Evolutionary conservation across 1,140 invertebrate genomes (phyloP), one percentile per base, ranked within the genome.

Genomic region (Drosophila trapezifrons): DNA sequence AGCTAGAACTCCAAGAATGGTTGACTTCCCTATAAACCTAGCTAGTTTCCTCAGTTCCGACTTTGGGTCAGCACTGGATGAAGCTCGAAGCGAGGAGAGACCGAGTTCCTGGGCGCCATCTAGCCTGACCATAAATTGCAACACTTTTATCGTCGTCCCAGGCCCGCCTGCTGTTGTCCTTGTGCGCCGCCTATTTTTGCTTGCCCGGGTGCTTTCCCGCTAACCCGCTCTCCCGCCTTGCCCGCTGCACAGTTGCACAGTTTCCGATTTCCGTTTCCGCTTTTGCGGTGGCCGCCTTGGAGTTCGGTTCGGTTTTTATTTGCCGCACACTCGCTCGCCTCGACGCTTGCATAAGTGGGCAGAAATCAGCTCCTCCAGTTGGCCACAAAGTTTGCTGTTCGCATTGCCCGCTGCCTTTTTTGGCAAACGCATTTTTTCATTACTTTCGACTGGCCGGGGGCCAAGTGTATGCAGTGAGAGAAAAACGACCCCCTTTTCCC

Each of bases 391-490:
- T 73, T 77, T 62, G 60, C 57, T 40, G 70, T 64, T 67, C 63
- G 46, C 37, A 17, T 10, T 55, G 29, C 29, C 38, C 32, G 32
- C 32, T 35, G 32, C 32, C 32, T 67, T 78, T 83, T 86, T 86
- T 86, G 83, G 83, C 83, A 86, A 82, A 86, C 83, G 83, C 84
- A 89, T 89, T 86, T 87, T 86, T 86, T 86, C 83, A 86, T 86
- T 86, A 86, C 83, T 87, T 80, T 73, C 62, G 38, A 89, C 84
- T 86, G 83, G 83, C 83, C 72, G 55, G 47, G n/a, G 72, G 84
- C 83, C 83, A 86, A 83, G 32, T 37, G 32, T 37, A 35, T 10
- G 51, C 51, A 54, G 32, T 0, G 18, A 22, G 51, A 54, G 32
- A 37, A n/a, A n/a, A n/a, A n/a, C n/a, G n/a, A n/a, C n/a, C n/a